Percentiles rank a stretch among this genome's conserved stretches.
phyloP scores from a whole-genome alignment of 2,888 invertebrate genomes.

The Drepanosiphum platanoidis region DNA sequence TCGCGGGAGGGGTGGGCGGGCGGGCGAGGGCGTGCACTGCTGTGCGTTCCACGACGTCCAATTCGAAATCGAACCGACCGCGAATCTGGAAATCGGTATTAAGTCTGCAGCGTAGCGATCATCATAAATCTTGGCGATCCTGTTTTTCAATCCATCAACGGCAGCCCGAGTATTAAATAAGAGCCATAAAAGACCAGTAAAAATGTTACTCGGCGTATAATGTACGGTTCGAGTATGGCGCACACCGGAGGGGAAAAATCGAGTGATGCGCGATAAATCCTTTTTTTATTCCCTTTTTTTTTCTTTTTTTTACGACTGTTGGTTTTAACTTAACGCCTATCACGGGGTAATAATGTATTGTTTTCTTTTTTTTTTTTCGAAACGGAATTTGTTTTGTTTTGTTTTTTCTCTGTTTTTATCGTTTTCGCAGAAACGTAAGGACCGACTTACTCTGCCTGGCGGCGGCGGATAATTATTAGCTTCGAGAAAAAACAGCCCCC shows the following conservation, averaged over 20 bases:
- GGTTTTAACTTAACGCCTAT: conserved; percentile 37
- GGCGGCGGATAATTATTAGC: conserved; percentile 8
- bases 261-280: conserved; percentile 34
- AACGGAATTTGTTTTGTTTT: neutral
- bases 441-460: neutral
- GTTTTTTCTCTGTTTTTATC: no score
- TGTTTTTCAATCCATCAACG: conserved; percentile 32
- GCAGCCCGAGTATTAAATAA: conserved; percentile 14
- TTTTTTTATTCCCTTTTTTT: no score
- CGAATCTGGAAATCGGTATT: neutral
- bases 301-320: conserved; percentile 39
- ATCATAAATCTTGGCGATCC: conserved; percentile 2
- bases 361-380: conserved; percentile 3
- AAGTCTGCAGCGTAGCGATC: neutral
- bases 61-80: neutral
- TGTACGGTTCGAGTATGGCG: neutral
- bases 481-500: conserved; percentile 21
- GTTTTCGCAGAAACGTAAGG: conserved; percentile 18
- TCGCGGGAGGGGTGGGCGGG: no score
- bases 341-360: neutral
- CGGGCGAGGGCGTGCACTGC: neutral
- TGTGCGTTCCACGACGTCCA: neutral
- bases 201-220: conserved; percentile 26
- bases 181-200: conserved; percentile 29
- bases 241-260: neutral